These are phyloP conservation scores for Thymelicus sylvestris DNA, from an alignment of 2,888 invertebrate species.

Conservation along the genomic window DNA sequence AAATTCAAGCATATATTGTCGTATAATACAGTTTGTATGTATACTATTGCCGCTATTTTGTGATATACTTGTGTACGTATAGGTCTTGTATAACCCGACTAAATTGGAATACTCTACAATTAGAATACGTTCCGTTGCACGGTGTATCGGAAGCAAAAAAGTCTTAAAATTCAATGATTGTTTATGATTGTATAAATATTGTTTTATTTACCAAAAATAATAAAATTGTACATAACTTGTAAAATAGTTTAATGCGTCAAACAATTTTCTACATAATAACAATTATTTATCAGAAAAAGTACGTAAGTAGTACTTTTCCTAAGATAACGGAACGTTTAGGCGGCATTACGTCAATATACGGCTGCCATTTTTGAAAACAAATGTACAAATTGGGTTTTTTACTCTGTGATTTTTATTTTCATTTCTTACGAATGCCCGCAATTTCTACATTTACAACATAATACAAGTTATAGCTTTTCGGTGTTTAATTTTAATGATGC, in stretches of 20 bases:
- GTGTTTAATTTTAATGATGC: conserved; percentile 36
- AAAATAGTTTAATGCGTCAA: no score
- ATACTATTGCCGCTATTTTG: conserved; percentile 81
- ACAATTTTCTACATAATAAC: no score
- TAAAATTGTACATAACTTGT: no score
- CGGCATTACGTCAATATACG: conserved; percentile 49
- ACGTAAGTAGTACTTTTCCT: neutral
- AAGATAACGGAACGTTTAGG: conserved; percentile 5
- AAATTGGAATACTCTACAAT: conserved; percentile 57
- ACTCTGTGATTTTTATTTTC: conserved; percentile 70
- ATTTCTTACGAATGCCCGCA: conserved; percentile 46
- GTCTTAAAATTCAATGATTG: neutral
- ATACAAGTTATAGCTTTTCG: conserved; percentile 17
- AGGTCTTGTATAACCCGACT: conserved; percentile 63
- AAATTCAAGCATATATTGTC: conserved; percentile 59
- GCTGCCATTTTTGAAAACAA: conserved; percentile 4
- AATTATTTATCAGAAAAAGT: no score
- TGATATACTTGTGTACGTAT: conserved; percentile 64
- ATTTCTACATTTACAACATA: conserved; percentile 37
- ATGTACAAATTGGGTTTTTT: conserved; percentile 47
- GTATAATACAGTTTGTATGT: conserved; percentile 63
- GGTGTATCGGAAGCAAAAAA: conserved; percentile 41
- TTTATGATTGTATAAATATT: no score
- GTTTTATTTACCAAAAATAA: no score
- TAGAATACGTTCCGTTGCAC: conserved; percentile 65